Conservation (phyloP, 64 coral and sea anemone genomes). For the Catalaphyllia jardinei region DNA sequence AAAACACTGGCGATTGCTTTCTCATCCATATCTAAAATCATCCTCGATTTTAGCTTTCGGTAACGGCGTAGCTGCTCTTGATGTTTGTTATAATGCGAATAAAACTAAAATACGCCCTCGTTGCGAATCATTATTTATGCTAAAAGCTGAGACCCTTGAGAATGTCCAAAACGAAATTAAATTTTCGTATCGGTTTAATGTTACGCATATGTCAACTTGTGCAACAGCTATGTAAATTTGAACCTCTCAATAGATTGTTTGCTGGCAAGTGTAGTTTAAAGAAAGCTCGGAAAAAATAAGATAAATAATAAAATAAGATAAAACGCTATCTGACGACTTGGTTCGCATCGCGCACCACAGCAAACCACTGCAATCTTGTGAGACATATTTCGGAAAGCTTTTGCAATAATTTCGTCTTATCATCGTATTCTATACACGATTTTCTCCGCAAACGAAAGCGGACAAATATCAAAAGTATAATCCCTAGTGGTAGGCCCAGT, state of each 20-base stretch:
- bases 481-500: too few species aligned
- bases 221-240: background rate
- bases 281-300: background rate
- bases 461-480: too few species aligned
- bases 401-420: too few species aligned
- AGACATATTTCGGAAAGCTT: too few species aligned
- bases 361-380: too few species aligned
- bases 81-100: background rate
- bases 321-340: background rate
- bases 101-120: background rate
- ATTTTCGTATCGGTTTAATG: background rate
- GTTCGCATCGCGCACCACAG: too few species aligned
- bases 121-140: background rate
- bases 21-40: background rate
- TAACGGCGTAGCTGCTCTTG: background rate
- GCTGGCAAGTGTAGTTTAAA: background rate
- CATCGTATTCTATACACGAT: too few species aligned
- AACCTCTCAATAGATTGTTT: constrained; percentile 5
- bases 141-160: background rate
- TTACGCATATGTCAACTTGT: background rate
- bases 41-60: background rate
- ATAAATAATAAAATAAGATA: background rate
- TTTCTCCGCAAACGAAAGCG: too few species aligned
- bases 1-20: background rate
- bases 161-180: background rate